Evolutionary conservation across 2,888 invertebrate species (phyloP).

Genomic region (Schizotus pectinicornis): DNA sequence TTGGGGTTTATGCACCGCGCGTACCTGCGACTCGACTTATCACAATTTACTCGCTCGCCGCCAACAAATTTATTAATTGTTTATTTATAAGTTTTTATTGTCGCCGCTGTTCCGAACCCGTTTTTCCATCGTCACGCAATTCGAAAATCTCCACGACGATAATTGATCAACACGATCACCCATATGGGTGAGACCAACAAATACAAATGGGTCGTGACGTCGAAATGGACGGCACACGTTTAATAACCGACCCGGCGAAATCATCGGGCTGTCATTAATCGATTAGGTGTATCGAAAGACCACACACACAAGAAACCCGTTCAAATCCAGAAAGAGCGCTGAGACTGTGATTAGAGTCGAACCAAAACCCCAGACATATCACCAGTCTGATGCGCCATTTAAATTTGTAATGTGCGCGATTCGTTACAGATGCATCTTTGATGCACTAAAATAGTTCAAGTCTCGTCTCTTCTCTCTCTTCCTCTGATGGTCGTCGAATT

Average conservation of each 20-base stretch:
- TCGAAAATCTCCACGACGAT: neutral
- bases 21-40: constrained; percentile 18
- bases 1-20: constrained; percentile 23
- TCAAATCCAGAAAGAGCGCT: constrained; percentile 10
- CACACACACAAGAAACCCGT: constrained; percentile 36
- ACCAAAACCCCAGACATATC: neutral
- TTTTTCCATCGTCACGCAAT: too few species aligned
- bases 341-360: constrained; percentile 9
- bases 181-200: neutral
- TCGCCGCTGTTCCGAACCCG: too few species aligned
- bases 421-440: neutral
- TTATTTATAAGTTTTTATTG: constrained; percentile 27
- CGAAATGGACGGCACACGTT: constrained; percentile 20
- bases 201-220: constrained; percentile 16
- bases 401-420: neutral
- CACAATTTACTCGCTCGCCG: constrained; percentile 19
- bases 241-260: constrained; percentile 28
- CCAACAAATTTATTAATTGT: constrained; percentile 29
- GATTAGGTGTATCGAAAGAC: constrained; percentile 37
- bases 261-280: constrained; percentile 43
- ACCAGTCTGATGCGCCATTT: neutral
- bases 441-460: neutral
- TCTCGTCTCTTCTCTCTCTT: too few species aligned
- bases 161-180: too few species aligned
- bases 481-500: neutral